Base-by-base conservation (phyloP, 2,888 invertebrate genomes). In the Drosophila siamana region DNA sequence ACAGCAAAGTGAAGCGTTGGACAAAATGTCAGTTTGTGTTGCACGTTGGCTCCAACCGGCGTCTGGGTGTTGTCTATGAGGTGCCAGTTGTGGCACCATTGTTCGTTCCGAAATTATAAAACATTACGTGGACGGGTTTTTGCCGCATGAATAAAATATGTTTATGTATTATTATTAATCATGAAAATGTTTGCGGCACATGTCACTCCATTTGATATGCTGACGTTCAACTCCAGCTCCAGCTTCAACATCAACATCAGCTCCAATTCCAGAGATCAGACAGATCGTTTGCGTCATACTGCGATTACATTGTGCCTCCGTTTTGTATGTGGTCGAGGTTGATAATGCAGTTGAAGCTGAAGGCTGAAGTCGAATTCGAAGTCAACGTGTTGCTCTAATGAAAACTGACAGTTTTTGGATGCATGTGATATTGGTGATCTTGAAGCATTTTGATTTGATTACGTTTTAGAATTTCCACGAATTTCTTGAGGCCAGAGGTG, bases 1-100 rank as follows among this genome's bases (percentile, higher is more conserved):
- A 69, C 80, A 69, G 69, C 47, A 47, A 56, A 55, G 52, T 56
- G 68, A 61, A 62, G 64, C 67, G 62, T 55, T 69, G 79, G 75
- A 85, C 79, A 80, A 84, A 80, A 70, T 79, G 85, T 79, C 85
- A 87, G 84, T 74, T 74, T 77, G 30, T 16, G 68, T 66, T 70
- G 64, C 65, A 51, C 63, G 61, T 54, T 51, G 64, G 65, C 54
- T 68, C 65, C 24, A 59, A 50, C 55, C 54, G 80, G 80, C 80
- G 84, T 80, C 79, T 69, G 69, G 66, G 57, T 46, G 69, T 67
- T 64, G 79, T 86, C 85, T 82, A 67, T 74, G 77, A 87, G 84
- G 86, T 86, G 89, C 87, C 89, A 85, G 82, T 82, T 85, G 68
- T 88, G 80, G 78, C 87, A 86, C 87, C 82, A 84, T 77, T 81